These are phyloP conservation scores for Forbesichthys agassizii DNA, from an alignment of 2,113 vertebrate genomes.

Conservation along the genomic window DNA sequence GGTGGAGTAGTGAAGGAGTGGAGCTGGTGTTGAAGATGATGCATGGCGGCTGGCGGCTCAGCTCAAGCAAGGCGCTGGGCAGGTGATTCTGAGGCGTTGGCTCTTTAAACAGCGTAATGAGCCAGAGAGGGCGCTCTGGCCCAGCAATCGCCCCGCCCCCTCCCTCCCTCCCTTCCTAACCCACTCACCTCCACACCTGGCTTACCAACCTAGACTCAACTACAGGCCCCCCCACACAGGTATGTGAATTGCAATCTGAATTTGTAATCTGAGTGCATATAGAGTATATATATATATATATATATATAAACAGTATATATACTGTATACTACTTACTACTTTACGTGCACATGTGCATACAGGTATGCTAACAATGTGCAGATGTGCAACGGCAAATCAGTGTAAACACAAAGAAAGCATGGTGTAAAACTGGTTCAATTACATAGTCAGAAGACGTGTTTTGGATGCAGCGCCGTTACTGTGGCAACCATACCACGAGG, in stretches of 20 bases:
- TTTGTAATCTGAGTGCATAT: neutral
- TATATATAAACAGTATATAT: neutral
- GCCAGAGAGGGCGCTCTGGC: slow-evolving; percentile 58
- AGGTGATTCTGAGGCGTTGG: slow-evolving; percentile 70
- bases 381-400: neutral
- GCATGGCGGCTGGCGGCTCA: slow-evolving; percentile 67
- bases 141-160: neutral
- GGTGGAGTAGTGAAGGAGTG: slow-evolving; percentile 40
- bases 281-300: neutral
- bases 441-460: too few species aligned
- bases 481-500: too few species aligned
- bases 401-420: neutral
- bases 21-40: slow-evolving; percentile 64
- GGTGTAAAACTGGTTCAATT: too few species aligned
- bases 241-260: neutral
- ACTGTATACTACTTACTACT: neutral
- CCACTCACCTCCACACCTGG: neutral
- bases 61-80: slow-evolving; percentile 65
- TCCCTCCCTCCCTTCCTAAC: neutral
- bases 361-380: neutral
- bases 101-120: slow-evolving; percentile 79
- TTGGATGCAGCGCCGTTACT: too few species aligned
- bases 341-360: too few species aligned
- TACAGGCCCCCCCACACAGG: too few species aligned
- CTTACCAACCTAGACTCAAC: too few species aligned